Base-by-base conservation (phyloP, 2,888 invertebrate genomes). In the Agrilus biguttatus region DNA sequence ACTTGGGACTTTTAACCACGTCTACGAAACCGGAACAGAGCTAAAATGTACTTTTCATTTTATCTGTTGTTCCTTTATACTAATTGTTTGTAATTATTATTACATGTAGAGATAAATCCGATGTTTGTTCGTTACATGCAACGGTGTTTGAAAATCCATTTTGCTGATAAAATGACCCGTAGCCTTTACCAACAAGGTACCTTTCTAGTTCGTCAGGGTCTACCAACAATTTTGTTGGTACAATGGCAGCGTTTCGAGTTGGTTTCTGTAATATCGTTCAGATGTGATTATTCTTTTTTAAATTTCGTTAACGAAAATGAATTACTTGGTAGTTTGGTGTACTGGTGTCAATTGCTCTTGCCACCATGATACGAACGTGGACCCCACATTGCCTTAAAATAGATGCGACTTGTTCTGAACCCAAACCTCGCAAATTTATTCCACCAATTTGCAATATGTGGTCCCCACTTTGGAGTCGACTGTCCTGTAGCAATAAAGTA, bases 401-500 rank as follows among this genome's bases (percentile, higher is more conserved):
- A 33, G 87, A 80, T 8, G 91, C 91, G 40, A 89, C 88, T 69
- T 90, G 89, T 68, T 98, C 97, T 39, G 93, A 93, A 47, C 91
- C 92, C 77, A 96, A 89, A 45, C 97, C 96, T 42, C 95, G 81
- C 53, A 97, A 75, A 70, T 92, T 93, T 52, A 95, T 90, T 53
- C 93, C 87, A 39, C 89, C 88, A 53, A 90, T 89, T 71, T 97
- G 96, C 54, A 98, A 75, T 57, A 98, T 88, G 70, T 98, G 97
- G 69, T 98, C 98, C 7, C 97, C 97, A 66, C 93, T 88, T 66
- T 90, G 91, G 51, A 98, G 74, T 42, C 95, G 78, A 42, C 90
- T 90, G 73, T 98, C 96, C 89, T 92, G 66, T 1, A 65, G 59
- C 47, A 51, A 47, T 46, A 35, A 10, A 28, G 2, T 10, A n/a